Evolutionary conservation across 2,888 invertebrate genomes (phyloP).

Genomic region (Tetragnatha montana): DNA sequence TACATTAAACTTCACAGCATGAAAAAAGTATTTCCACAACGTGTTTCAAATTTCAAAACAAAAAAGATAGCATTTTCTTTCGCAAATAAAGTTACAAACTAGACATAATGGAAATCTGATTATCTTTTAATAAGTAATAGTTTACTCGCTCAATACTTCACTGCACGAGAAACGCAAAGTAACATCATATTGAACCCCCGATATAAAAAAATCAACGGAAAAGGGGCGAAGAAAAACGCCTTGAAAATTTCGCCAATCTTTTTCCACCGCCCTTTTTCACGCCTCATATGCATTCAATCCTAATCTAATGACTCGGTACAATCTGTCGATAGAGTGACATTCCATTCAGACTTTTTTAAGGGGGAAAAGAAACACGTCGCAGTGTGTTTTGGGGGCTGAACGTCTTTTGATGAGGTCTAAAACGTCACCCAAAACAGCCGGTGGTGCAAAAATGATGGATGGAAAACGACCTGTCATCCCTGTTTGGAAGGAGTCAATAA

Average conservation of each 20-base stretch:
- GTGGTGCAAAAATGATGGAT: slow-evolving; percentile 52
- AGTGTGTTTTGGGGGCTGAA: slow-evolving; percentile 42
- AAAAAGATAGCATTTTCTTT: too few relatives aligned
- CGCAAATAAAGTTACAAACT: too few relatives aligned
- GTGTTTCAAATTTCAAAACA: too few relatives aligned
- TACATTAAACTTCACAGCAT: too few relatives aligned
- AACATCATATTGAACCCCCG: background rate
- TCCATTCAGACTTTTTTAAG: slow-evolving; percentile 33
- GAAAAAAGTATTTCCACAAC: too few relatives aligned
- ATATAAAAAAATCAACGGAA: background rate
- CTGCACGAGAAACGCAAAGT: background rate
- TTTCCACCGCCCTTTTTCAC: slow-evolving; percentile 5
- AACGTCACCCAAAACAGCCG: slow-evolving; percentile 55
- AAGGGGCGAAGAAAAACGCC: background rate
- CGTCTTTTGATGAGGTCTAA: slow-evolving; percentile 61
- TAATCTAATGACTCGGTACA: slow-evolving; percentile 54
- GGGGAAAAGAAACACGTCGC: background rate
- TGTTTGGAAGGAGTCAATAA: slow-evolving; percentile 47
- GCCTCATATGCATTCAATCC: slow-evolving; percentile 27
- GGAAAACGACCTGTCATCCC: slow-evolving; percentile 41
- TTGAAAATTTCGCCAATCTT: slow-evolving; percentile 10
- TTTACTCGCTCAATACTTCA: too few relatives aligned
- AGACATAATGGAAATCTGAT: too few relatives aligned
- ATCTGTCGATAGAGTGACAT: slow-evolving; percentile 32
- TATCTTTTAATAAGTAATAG: too few relatives aligned